Evolutionary conservation across 2,888 invertebrate species (phyloP), one percentile per base, ranked within the genome.

Genomic region (Anoplius nigerrimus): DNA sequence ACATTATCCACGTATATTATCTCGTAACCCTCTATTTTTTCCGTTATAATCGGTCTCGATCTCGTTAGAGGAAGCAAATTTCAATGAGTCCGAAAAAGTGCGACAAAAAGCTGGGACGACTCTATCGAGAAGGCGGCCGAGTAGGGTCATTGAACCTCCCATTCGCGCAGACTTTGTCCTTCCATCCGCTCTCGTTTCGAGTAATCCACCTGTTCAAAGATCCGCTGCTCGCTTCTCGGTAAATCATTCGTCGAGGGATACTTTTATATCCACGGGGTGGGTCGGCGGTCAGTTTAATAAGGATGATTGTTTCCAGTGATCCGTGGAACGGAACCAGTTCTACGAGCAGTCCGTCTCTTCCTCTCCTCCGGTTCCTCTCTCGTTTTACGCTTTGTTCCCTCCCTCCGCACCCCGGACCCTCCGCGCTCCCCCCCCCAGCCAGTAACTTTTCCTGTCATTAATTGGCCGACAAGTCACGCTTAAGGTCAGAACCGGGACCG

Each of bases 251-350:
- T 34, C 74, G 70, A 74, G 71, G 80, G 78, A 77, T 79, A 80
- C 70, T 72, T 79, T 73, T 80, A 74, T 77, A 81, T 80, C 76
- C 71, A 77, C 67, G 70, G 74, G 72, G 74, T 78, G 78, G 66
- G 77, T 62, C 75, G 76, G 69, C 72, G 77, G 75, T 72, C 82
- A 82, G 79, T 82, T 84, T 84, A 84, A 84, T 84, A 84, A 84
- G 81, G 81, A 84, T 83, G 80, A 84, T 84, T 84, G 82, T 83
- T 84, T 84, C 83, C 83, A 80, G 81, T 79, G 82, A 82, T 82
- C 79, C 74, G 63, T 72, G 74, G 76, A 76, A 76, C 77, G 67
- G 71, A 78, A 75, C 78, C 76, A 78, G 80, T 80, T 80, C 76
- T 75, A 72, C 72, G 72, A 72, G 59, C 59, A 48, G 55, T 58